Percentiles rank a stretch among this genome's conserved stretches.
Evolutionary conservation across 2,797 vertebrate species (phyloP).

Genomic region (Cynodonichthys magdalenae): DNA sequence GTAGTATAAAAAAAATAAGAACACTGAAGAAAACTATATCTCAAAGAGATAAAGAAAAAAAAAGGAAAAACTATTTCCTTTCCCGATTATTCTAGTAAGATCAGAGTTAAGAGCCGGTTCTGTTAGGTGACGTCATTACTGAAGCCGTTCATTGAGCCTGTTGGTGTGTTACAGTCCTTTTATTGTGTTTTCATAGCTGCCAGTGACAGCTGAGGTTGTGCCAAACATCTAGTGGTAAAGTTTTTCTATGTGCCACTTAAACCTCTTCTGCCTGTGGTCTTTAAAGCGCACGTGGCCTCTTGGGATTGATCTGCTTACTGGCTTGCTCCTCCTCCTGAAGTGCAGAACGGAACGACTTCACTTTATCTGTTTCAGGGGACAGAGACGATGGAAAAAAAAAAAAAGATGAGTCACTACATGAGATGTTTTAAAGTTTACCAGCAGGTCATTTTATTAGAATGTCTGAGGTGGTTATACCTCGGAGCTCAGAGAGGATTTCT

Average conservation of each 20-base stretch:
- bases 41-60: constrained; percentile 37
- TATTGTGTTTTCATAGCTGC: constrained; percentile 51
- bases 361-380: constrained; percentile 88
- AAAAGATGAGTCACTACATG: not conserved
- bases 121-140: constrained; percentile 47
- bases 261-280: constrained; percentile 30
- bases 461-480: constrained; percentile 77
- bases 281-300: constrained; percentile 87
- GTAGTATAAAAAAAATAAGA: constrained; percentile 77
- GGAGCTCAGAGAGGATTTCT: constrained; percentile 89
- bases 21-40: constrained; percentile 51
- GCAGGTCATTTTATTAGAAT: no score
- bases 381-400: not conserved
- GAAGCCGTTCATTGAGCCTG: constrained; percentile 47
- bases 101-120: constrained; percentile 44
- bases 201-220: constrained; percentile 52
- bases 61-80: constrained; percentile 52
- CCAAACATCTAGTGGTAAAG: constrained; percentile 69
- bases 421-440: not conserved
- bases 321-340: constrained; percentile 98
- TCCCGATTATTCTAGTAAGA: constrained; percentile 52
- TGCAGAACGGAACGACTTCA: constrained; percentile 95
- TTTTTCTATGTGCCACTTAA: constrained; percentile 39
- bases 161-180: constrained; percentile 50
- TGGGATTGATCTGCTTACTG: constrained; percentile 98